Base-by-base conservation (phyloP, 2,113 vertebrate genomes). In the Chamaea fasciata region DNA sequence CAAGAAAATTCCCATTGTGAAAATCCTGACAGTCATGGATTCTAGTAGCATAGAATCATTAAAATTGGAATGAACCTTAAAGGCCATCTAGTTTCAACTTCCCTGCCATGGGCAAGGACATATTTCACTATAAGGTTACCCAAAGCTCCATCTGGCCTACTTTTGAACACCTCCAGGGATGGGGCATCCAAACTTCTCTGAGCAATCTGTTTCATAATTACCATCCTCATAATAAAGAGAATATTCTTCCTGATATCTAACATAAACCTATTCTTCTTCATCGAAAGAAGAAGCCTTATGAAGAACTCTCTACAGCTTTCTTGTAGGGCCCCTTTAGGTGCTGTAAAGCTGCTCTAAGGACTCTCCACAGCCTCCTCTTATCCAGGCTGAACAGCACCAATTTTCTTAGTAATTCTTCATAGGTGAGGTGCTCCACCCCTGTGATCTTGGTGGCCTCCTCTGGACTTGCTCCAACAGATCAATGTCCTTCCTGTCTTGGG, bases 401-500 rank as follows among this genome's bases (percentile, higher is more conserved):
- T 53, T 71, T 87, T 71, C 17, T 20, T 8, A 64, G 26, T 21
- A 21, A 56, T 64, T 71, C 31, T 42, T 35, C 21, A 27, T 1
- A 49, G 49, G 6, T 56, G 57, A 87, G 41, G 8, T 41, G n/a
- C 7, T 53, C 23, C 20, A 26, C 14, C 11, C 13, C 16, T 41
- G 20, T 31, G 30, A 41, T 35, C 35, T 49, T 73, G 14, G 14
- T 49, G 35, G 35, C 6, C 35, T 41, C 16, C 24, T 71, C 47
- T 0, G 0, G 56, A 39, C 24, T 64, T 4, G 11, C 30, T 49
- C 26, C 42, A 71, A 22, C 7, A 64, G 30, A 21, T 41, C 1
- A 1, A 12, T 41, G 41, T n/a, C 35, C 69, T 47, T 28, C 49
- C 33, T 42, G 14, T 10, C 4, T 1, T 37, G 50, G 17, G 16